Base-by-base conservation (phyloP, 2,797 vertebrate genomes). In the Sparus aurata region DNA sequence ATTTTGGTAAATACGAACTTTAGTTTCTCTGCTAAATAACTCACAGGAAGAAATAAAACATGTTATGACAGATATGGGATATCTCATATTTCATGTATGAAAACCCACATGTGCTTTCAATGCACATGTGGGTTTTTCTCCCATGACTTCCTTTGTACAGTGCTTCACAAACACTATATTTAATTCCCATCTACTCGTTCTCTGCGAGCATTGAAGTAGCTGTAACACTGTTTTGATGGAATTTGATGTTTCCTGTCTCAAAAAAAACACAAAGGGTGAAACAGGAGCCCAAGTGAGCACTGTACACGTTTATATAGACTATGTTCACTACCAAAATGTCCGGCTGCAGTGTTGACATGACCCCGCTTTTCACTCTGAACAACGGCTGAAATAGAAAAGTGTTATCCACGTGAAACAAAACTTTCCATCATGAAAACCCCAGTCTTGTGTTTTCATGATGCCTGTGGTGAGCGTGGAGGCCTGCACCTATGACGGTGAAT, bases 371-470 rank as follows among this genome's bases (percentile, higher is more conserved):
- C 58, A 22, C 79, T 87, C 58, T 13, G 81, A 93, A 90, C 87
- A 91, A 90, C 83, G 72, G 64, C 71, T 77, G 74, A 77, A 88
- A 86, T 77, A 73, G 77, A 81, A 83, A 90, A 82, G 82, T 69
- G 83, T 81, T 79, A 74, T 87, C 66, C 82, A 71, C 82, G 80
- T 82, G 81, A 90, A 86, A 83, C 74, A 79, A 65, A 85, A 69
- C 75, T 90, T 90, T 91, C 87, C 85, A 67, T 85, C 69, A 43
- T 86, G 77, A 88, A 91, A 87, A 87, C 16, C 46, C 70, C 41
- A 64, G n/a, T 72, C 86, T 93, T 92, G 92, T 90, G 91, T 92
- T 90, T 90, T 82, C 79, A 71, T 50, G 76, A 83, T 70, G 91
- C 83, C 90, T 86, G 92, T n/a, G 83, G 90, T 79, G 86, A 86